Evolutionary conservation across 2,113 vertebrate genomes (phyloP), one percentile per base, ranked within the genome.

Genomic region (Microcebus ravelobensis): DNA sequence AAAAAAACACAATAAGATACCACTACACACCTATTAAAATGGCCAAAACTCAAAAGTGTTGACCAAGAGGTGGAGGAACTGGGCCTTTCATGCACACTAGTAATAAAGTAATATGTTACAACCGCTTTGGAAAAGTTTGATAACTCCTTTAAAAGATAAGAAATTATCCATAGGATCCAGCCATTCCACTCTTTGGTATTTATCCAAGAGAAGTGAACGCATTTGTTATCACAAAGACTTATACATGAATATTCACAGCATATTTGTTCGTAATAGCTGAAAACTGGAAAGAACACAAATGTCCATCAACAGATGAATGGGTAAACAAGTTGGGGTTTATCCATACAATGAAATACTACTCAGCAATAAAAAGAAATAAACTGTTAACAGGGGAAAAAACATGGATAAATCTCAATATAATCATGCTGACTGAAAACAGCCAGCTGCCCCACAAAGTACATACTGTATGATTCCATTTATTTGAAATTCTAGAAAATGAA

Each of bases 401-500:
- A 65, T 61, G 18, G 11, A 77, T 25, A 7, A 65, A 79, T 63
- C 59, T 93, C 36, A 90, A 94, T 31, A 90, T 87, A 91, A 73
- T 42, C 55, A 27, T 61, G 65, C 18, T 67, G 25, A 34, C 4
- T 42, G 21, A 70, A 86, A 87, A 63, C 2, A 85, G 15, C 8
- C 25, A 63, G n/a, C n/a, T 63, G 55, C 4, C 15, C 70, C 31
- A 2, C 73, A 42, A 77, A 52, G 2, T 29, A 42, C 36, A 39
- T 50, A 84, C 12, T 59, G 6, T 57, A 61, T 84, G 36, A 88
- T 65, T 59, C 14, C 57, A 77, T 70, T 70, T 39, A 50, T 42
- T 89, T 67, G 67, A 88, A 87, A 91, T 83, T 87, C 82, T 87
- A 92, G 52, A 50, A 90, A 70, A 79, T 36, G 31, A 74, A 76